Evolutionary conservation across 2,888 invertebrate genomes (phyloP).

Genomic region (Gibbula magus): DNA sequence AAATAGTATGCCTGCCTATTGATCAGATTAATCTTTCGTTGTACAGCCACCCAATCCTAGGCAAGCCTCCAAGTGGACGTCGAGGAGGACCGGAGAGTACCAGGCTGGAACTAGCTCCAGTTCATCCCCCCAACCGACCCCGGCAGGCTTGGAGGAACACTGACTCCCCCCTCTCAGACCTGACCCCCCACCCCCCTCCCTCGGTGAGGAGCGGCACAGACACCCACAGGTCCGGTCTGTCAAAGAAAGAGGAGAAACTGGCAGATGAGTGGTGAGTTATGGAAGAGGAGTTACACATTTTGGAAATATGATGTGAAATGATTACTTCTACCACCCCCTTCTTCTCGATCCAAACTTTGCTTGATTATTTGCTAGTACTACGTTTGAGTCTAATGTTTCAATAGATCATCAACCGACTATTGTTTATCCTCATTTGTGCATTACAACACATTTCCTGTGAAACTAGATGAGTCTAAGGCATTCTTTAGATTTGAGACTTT

Average conservation of each 20-base stretch:
- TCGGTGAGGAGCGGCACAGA: conserved; percentile 58
- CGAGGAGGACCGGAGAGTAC: conserved; percentile 35
- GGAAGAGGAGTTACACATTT: no score
- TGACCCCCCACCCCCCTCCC: conserved; percentile 61
- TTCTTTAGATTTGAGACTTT: no score
- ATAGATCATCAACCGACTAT: no score
- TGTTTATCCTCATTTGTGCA: no score
- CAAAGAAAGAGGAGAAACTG: conserved; percentile 64
- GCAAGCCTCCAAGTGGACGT: conserved; percentile 51
- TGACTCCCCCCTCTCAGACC: conserved; percentile 55
- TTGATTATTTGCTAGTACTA: no score
- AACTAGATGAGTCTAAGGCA: no score
- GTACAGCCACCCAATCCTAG: conserved; percentile 60
- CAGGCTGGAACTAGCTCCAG: conserved; percentile 30
- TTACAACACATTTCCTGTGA: no score
- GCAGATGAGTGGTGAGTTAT: conserved; percentile 68
- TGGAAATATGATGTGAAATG: no score
- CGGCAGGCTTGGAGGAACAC: conserved; percentile 61
- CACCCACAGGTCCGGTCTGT: conserved; percentile 51
- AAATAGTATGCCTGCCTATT: no score
- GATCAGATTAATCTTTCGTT: background rate
- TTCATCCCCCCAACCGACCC: conserved; percentile 54
- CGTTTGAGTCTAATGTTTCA: no score
- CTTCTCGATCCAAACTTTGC: no score
- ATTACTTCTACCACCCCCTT: no score